phyloP scores from a whole-genome alignment of 2,797 vertebrate species.

The Malurus leucopterus region DNA sequence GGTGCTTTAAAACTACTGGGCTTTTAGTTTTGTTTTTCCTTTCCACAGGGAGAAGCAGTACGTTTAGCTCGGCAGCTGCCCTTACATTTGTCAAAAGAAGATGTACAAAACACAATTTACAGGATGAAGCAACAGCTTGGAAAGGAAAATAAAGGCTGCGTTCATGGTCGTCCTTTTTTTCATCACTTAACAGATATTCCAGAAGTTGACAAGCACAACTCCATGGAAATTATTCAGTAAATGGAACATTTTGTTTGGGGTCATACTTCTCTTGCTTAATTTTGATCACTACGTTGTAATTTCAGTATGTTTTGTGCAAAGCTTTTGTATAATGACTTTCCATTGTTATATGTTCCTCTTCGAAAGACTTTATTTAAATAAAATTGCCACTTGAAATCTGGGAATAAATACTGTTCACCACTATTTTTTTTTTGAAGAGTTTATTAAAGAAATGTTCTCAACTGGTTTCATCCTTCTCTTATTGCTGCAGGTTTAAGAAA shows the following conservation, averaged over 20 bases:
- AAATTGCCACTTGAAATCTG: background rate
- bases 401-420: background rate
- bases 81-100: slow-evolving; percentile 80
- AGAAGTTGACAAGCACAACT: slow-evolving; percentile 56
- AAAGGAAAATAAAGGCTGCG: slow-evolving; percentile 76
- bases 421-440: background rate
- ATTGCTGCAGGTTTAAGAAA: slow-evolving; percentile 6
- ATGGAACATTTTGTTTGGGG: slow-evolving; percentile 45
- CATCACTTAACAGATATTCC: slow-evolving; percentile 84
- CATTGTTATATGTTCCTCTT: background rate
- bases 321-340: background rate
- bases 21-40: slow-evolving; percentile 28
- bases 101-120: slow-evolving; percentile 79
- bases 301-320: slow-evolving; percentile 24
- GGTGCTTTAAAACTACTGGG: background rate
- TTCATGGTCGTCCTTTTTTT: slow-evolving; percentile 89
- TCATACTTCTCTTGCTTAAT: slow-evolving; percentile 28
- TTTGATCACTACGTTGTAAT: slow-evolving; percentile 8
- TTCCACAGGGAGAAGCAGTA: slow-evolving; percentile 88
- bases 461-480: background rate
- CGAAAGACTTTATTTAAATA: background rate
- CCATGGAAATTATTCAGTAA: slow-evolving; percentile 48
- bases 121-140: slow-evolving; percentile 84
- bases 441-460: slow-evolving; percentile 10
- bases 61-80: slow-evolving; percentile 87